Percentiles rank a stretch among this genome's conserved stretches.
Evolutionary conservation across 2,888 invertebrate genomes (phyloP).

Genomic region (Unio pictorum): DNA sequence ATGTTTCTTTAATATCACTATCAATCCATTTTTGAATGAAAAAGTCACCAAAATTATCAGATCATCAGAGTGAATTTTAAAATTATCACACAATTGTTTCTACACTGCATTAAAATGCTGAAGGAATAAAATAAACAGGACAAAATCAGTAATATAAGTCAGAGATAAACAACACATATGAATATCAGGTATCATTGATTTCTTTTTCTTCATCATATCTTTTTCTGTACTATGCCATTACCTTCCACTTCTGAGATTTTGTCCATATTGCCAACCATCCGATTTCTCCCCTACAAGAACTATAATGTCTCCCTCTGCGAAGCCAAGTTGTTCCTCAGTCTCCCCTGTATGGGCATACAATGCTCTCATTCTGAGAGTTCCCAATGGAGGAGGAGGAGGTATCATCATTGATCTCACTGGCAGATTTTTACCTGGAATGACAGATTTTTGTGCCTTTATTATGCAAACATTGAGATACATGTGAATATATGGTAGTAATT

Average conservation of each 20-base stretch:
- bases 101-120: no score
- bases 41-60: no score
- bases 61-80: no score
- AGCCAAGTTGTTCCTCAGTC: conserved; percentile 92
- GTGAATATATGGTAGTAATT: no score
- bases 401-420: conserved; percentile 27
- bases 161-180: no score
- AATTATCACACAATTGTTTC: no score
- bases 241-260: conserved; percentile 89
- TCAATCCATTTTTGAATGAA: no score
- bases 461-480: no score
- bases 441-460: background rate
- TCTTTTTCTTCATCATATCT: background rate
- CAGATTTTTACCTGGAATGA: conserved; percentile 34
- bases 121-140: no score
- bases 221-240: conserved; percentile 16
- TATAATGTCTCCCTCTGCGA: conserved; percentile 91
- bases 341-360: conserved; percentile 91
- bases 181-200: no score
- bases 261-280: conserved; percentile 98
- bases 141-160: no score
- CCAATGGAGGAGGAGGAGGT: conserved; percentile 34
- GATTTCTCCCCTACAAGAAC: conserved; percentile 90
- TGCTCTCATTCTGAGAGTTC: conserved; percentile 83
- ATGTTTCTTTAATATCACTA: no score